Evolutionary conservation across 2,113 vertebrate genomes (phyloP), one percentile per base, ranked within the genome.

Genomic region (Myiozetetes cayanensis): DNA sequence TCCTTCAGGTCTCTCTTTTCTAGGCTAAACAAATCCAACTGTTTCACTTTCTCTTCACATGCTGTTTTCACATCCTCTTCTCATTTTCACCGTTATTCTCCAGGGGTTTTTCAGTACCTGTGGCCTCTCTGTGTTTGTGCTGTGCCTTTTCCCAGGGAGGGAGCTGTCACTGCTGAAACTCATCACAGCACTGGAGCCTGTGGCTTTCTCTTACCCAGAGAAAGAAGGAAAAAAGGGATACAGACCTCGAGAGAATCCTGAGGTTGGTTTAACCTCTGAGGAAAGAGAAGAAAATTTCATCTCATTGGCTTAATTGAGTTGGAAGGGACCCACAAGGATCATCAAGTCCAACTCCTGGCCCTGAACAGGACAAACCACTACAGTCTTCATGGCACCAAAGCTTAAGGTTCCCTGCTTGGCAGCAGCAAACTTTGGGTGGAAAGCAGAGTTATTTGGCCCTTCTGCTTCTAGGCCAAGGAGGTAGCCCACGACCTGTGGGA

Each of bases 81-180:
- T 86, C 72, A 55, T 94, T 97, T 90, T 93, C 72, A 53, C 55
- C 92, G 21, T 52, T 86, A 81, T 55, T 94, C 89, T 92, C 71
- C 59, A 59, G 82, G 53, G 50, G 4, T 30, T 73, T 89, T 39
- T 56, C 84, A 59, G 50, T n/a, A 50, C 20, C 58, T 77, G 59
- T 74, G 59, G 63, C n/a, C 66, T 76, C 61, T 73, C 7, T 19
- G 2, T n/a, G 30, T 82, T 73, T 85, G 59, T 44, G 25, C 50
- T 20, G 25, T 5, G 21, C 43, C 43, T 95, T 92, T 86, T 94
- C 79, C 49, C 37, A 14, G 44, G 25, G 39, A 20, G 24, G 28
- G 28, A 82, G 27, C 25, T 77, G 68, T 24, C 73, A 19, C 67
- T 67, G 81, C 35, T 91, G 82, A 94, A 95, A 90, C 85, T 59